A percentile compares a stretch with the other conserved stretches of the same genome.
phyloP scores from a whole-genome alignment of 2,113 vertebrate genomes.

The Amphiprion percula region DNA sequence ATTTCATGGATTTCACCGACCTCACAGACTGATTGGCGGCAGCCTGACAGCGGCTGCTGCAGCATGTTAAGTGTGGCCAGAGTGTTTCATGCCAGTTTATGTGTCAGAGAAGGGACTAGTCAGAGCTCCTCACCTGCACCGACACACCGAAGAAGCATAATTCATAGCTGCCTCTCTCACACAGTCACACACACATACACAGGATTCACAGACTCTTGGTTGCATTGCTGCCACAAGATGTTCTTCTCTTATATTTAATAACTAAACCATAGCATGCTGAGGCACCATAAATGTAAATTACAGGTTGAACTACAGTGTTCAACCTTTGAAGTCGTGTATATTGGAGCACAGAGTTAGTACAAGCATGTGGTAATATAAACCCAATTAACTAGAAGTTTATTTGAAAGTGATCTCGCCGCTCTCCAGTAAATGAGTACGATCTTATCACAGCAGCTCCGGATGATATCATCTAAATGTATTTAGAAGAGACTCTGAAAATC shows the following conservation, averaged over 20 bases:
- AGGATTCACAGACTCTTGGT: background rate
- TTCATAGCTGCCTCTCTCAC: slow-evolving; percentile 22
- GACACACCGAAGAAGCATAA: slow-evolving; percentile 33
- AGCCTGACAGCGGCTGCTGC: slow-evolving; percentile 42
- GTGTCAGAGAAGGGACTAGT: slow-evolving; percentile 35
- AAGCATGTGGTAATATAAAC: slow-evolving; percentile 1
- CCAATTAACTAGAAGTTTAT: slow-evolving; percentile 25
- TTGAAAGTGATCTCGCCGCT: slow-evolving; percentile 20
- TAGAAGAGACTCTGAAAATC: slow-evolving; percentile 18
- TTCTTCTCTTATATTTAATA: background rate
- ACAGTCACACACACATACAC: background rate
- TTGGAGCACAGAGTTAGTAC: background rate
- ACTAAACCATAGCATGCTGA: background rate
- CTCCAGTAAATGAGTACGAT: slow-evolving; percentile 14
- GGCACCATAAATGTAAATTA: background rate
- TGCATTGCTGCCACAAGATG: too few relatives aligned
- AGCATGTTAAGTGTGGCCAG: slow-evolving; percentile 39
- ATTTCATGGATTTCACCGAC: slow-evolving; percentile 62
- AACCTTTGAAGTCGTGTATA: background rate
- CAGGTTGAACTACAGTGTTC: too few relatives aligned
- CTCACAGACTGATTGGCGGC: slow-evolving; percentile 51
- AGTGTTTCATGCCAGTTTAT: slow-evolving; percentile 56
- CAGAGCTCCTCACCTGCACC: slow-evolving; percentile 49
- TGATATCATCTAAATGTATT: slow-evolving; percentile 21
- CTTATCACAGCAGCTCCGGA: background rate